Conservation (phyloP, 2,113 vertebrate species). For the Phaetusa simplex region DNA sequence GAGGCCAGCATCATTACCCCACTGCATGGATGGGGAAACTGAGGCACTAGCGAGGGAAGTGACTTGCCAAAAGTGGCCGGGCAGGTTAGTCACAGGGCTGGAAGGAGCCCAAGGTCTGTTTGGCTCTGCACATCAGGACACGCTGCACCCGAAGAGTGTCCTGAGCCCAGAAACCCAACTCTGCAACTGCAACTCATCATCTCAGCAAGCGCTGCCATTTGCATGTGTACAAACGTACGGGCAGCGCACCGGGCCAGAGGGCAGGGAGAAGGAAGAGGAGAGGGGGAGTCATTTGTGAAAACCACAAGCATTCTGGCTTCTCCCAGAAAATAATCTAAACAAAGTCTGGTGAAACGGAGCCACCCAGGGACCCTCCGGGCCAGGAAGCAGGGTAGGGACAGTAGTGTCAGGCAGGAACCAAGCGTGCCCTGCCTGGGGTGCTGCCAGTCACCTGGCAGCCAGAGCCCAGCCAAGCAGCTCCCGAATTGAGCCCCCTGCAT, state of each 20-base stretch:
- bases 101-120: slow-evolving; percentile 4
- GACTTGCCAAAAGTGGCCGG: background rate
- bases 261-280: slow-evolving; percentile 17
- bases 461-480: background rate
- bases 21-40: slow-evolving; percentile 15
- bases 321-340: background rate
- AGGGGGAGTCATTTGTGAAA: slow-evolving; percentile 1
- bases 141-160: background rate
- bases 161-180: background rate
- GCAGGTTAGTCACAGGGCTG: slow-evolving; percentile 36
- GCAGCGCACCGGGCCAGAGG: background rate
- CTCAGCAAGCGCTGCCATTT: background rate
- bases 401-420: background rate
- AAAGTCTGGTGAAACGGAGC: background rate
- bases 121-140: background rate
- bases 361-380: background rate
- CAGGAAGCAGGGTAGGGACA: background rate
- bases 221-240: background rate
- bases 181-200: background rate
- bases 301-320: slow-evolving; percentile 9
- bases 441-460: background rate
- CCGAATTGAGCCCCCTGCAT: rapidly evolving
- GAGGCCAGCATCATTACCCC: slow-evolving; percentile 20
- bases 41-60: slow-evolving; percentile 32
- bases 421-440: background rate